Evolutionary conservation across 2,888 invertebrate species (phyloP).

Genomic region (Hirtodrosophila trivittata): DNA sequence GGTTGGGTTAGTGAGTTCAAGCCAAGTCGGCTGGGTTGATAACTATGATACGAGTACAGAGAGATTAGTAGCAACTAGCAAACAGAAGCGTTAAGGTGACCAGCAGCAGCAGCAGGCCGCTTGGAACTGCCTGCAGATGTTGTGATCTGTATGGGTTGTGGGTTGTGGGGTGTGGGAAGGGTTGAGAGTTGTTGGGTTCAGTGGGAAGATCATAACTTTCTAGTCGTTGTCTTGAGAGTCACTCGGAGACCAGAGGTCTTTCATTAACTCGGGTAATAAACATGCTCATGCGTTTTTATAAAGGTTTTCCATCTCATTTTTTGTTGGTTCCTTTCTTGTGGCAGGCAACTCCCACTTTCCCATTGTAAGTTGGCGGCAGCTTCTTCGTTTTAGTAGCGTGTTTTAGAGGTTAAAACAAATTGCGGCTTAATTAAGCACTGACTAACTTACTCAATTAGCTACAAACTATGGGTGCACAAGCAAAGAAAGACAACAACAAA

Average conservation of each 20-base stretch:
- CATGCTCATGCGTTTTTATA: conserved; percentile 66
- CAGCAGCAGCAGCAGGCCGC: conserved; percentile 29
- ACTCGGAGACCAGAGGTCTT: not conserved
- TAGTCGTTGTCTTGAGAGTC: conserved; percentile 37
- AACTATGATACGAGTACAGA: conserved; percentile 9
- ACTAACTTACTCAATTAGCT: conserved; percentile 35
- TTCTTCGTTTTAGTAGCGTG: conserved; percentile 53
- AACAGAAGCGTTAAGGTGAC: conserved; percentile 39
- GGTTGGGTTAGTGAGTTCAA: conserved; percentile 33
- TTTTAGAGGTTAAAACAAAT: conserved; percentile 37
- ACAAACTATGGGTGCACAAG: conserved; percentile 37
- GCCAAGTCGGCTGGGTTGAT: conserved; percentile 16
- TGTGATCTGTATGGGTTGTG: conserved; percentile 8
- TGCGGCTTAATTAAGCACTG: conserved; percentile 52
- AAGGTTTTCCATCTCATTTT: conserved; percentile 1
- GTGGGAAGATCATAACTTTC: conserved; percentile 41
- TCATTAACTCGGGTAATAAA: conserved; percentile 63
- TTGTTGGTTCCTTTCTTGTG: conserved; percentile 3
- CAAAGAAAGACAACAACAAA: conserved; percentile 41
- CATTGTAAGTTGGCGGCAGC: conserved; percentile 38
- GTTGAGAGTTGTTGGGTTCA: conserved; percentile 7
- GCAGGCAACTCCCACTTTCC: not conserved
- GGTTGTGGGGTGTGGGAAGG: not conserved
- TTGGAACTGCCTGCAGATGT: conserved; percentile 56
- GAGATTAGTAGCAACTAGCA: conserved; percentile 55